phyloP scores from a whole-genome alignment of 2,888 invertebrate species.

The Odontocerum albicorne region DNA sequence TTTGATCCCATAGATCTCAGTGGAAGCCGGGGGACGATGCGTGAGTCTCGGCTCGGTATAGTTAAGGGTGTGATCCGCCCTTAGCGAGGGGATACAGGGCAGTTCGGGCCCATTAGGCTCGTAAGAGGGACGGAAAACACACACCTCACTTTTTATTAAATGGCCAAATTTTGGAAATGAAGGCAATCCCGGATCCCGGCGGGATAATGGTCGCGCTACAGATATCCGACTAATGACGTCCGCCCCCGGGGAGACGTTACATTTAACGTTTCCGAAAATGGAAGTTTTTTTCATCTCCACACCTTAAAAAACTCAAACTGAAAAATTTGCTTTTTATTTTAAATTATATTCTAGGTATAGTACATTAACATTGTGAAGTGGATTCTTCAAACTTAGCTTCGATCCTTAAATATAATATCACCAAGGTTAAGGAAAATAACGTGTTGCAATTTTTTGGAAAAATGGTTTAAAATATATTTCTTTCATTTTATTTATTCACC shows the following conservation, averaged over 20 bases:
- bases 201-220: neutral
- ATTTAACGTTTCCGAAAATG: no score
- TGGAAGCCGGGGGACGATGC: neutral
- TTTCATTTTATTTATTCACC: no score
- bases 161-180: constrained; percentile 36
- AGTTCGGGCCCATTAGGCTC: constrained; percentile 46
- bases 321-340: no score
- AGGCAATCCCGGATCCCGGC: constrained; percentile 31
- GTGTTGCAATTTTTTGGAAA: no score
- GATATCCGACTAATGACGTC: constrained; percentile 13
- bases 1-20: constrained; percentile 6
- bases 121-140: constrained; percentile 38
- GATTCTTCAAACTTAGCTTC: no score
- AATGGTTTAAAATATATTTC: no score
- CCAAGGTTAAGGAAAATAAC: no score
- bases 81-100: constrained; percentile 39
- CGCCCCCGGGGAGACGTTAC: constrained; percentile 1
- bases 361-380: no score
- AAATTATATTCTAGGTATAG: no score
- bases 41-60: constrained; percentile 22
- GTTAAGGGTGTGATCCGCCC: neutral
- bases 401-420: no score
- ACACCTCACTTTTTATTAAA: constrained; percentile 38
- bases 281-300: no score
- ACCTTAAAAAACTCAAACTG: no score